These are phyloP conservation scores for Apostichopus japonicus DNA, from an alignment of 35 echinoderm and acorn worm genomes.

Conservation along the genomic window DNA sequence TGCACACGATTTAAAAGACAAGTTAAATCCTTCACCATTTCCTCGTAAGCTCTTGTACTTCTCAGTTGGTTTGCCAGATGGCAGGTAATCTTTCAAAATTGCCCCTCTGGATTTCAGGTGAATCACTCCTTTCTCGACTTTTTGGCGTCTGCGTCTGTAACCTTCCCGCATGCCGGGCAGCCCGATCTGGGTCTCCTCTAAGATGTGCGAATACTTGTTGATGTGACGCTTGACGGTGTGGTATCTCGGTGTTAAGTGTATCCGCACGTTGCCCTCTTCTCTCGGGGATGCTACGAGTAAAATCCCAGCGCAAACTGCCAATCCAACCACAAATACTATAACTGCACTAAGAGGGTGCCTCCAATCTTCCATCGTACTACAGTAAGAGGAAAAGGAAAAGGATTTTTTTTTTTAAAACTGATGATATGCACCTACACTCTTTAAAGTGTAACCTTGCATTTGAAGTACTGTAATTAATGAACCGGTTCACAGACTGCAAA, in stretches of 20 bases:
- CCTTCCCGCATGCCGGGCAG: background rate
- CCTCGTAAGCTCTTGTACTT: background rate
- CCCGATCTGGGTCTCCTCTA: background rate
- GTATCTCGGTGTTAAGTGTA: background rate
- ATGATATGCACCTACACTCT: background rate
- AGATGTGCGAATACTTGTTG: conserved; percentile 10
- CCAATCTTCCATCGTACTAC: background rate
- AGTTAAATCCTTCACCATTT: background rate
- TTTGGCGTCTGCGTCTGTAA: background rate
- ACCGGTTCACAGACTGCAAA: no score
- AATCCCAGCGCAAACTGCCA: background rate
- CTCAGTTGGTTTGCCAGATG: background rate
- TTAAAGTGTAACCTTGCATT: no score
- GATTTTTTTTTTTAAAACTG: no score
- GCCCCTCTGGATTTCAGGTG: background rate
- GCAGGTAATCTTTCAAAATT: background rate
- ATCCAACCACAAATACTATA: background rate
- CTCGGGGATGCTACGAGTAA: background rate
- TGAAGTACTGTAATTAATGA: no score
- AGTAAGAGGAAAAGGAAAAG: background rate
- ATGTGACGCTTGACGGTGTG: conserved; percentile 9
- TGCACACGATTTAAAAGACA: background rate
- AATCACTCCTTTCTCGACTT: conserved; percentile 7
- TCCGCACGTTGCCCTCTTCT: background rate
- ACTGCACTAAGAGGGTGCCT: background rate